phyloP scores from a whole-genome alignment of 2,888 invertebrate species.

The Mystacides longicornis region DNA sequence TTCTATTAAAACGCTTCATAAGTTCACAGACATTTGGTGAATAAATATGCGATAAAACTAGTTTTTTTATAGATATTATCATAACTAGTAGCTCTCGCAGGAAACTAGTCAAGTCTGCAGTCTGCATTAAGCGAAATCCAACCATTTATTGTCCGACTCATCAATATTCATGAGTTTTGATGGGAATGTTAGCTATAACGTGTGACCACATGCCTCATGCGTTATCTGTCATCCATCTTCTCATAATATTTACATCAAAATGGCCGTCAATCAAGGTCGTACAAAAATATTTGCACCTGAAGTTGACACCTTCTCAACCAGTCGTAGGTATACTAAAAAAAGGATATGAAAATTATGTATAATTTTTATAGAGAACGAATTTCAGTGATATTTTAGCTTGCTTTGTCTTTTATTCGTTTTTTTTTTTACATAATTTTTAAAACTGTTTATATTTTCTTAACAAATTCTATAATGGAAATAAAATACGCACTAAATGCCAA shows the following conservation, averaged over 20 bases:
- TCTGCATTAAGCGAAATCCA: background rate
- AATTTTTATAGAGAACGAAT: background rate
- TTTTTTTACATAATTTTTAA: background rate
- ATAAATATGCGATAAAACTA: background rate
- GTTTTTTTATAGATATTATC: background rate
- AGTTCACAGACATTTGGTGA: background rate
- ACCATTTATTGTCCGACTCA: background rate
- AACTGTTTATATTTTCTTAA: background rate
- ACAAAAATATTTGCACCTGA: too few relatives aligned
- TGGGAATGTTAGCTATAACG: background rate
- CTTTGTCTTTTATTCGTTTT: too few relatives aligned
- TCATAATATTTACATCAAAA: background rate
- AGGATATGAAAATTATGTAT: too few relatives aligned
- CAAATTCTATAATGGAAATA: too few relatives aligned
- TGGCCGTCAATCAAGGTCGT: conserved; percentile 3
- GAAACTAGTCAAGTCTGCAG: background rate
- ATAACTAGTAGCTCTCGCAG: background rate
- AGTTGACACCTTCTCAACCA: background rate
- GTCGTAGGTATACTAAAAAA: background rate
- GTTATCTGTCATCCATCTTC: background rate
- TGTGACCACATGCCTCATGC: background rate
- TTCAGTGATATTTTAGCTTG: background rate
- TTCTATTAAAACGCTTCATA: too few relatives aligned
- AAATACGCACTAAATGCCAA: too few relatives aligned
- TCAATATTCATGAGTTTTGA: background rate